Conservation (phyloP, 2,888 invertebrate genomes). For the Hirtodrosophila confusa region DNA sequence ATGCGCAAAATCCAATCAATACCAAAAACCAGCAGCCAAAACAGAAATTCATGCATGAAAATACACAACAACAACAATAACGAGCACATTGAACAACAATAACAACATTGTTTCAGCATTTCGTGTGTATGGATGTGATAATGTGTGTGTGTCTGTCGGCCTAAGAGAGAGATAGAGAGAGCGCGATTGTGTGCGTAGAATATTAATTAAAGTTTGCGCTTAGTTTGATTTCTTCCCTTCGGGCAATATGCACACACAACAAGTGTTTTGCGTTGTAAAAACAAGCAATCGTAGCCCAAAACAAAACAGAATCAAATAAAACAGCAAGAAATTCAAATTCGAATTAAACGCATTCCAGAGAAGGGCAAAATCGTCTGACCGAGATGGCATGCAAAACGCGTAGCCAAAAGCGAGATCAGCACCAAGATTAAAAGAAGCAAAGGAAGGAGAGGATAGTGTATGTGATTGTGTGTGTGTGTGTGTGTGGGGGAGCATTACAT, state of each 20-base stretch:
- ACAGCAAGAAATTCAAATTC: conserved; percentile 66
- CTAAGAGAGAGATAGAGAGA: conserved; percentile 7
- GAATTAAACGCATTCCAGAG: conserved; percentile 76
- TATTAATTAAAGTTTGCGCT: conserved; percentile 79
- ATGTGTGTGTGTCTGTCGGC: not conserved
- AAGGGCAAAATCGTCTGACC: conserved; percentile 45
- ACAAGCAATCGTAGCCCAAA: conserved; percentile 65
- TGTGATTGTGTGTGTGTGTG: conserved; percentile 13
- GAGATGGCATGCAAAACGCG: conserved; percentile 68
- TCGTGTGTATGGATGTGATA: not conserved
- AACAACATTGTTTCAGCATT: conserved; percentile 57
- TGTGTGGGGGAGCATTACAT: conserved; percentile 50
- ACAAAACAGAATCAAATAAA: conserved; percentile 54
- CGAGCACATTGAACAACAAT: conserved; percentile 47
- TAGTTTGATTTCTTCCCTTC: conserved; percentile 73
- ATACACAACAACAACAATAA: conserved; percentile 38
- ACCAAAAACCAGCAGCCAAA: conserved; percentile 52
- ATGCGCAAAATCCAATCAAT: conserved; percentile 55
- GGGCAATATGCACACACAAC: conserved; percentile 42
- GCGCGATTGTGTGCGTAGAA: conserved; percentile 64
- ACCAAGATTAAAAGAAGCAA: conserved; percentile 59
- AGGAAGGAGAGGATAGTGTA: conserved; percentile 25
- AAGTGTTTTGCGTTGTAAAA: conserved; percentile 78
- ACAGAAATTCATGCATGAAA: conserved; percentile 35
- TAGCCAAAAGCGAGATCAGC: conserved; percentile 65